Evolutionary conservation across 1,140 invertebrate species (phyloP).

Genomic region (Pseudomyrmex dendroicus): DNA sequence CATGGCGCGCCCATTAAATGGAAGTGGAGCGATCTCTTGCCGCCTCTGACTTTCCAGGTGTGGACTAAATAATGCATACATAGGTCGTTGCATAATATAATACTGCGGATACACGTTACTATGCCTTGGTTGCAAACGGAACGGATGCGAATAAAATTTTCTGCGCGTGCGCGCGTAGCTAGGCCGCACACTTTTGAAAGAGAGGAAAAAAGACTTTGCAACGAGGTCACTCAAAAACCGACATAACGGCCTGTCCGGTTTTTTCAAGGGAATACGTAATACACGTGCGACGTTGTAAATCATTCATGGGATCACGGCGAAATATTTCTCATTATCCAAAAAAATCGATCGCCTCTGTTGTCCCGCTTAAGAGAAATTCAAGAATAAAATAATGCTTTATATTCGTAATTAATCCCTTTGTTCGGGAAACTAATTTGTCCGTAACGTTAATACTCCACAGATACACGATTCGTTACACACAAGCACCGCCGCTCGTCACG

Average conservation of each 20-base stretch:
- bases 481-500: conserved; percentile 35
- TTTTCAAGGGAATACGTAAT: conserved; percentile 53
- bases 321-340: conserved; percentile 10
- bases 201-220: conserved; percentile 8
- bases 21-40: conserved; percentile 51
- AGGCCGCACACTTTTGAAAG: conserved; percentile 45
- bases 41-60: conserved; percentile 63
- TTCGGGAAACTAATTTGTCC: conserved; percentile 16
- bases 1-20: conserved; percentile 61
- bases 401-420: background rate
- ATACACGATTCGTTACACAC: conserved; percentile 25
- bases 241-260: conserved; percentile 28
- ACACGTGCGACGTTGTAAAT: conserved; percentile 8
- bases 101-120: conserved; percentile 66
- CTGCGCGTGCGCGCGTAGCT: conserved; percentile 47
- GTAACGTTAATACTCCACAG: conserved; percentile 31
- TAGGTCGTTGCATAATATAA: conserved; percentile 67
- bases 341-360: background rate
- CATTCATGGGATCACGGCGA: conserved; percentile 4
- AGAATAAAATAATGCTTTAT: background rate
- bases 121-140: conserved; percentile 63
- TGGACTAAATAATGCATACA: conserved; percentile 70
- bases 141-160: conserved; percentile 72
- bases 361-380: background rate
- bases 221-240: conserved; percentile 37